phyloP scores from a whole-genome alignment of 2,797 vertebrate genomes.

The Todus mexicanus region DNA sequence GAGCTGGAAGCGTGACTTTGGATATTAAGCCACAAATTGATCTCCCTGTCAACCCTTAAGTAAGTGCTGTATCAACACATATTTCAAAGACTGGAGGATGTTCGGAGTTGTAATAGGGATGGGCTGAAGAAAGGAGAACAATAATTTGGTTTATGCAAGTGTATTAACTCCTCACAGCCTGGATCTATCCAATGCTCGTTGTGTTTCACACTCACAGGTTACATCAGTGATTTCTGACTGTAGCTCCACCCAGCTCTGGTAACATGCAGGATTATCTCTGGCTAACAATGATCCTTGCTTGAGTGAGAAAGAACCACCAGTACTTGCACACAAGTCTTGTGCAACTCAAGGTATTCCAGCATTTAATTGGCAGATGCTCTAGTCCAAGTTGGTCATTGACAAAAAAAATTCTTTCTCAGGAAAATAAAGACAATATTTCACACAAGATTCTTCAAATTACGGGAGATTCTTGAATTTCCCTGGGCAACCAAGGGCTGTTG shows the following conservation, averaged over 20 bases:
- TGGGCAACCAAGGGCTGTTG: background rate
- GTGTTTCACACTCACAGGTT: background rate
- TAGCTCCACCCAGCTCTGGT: background rate
- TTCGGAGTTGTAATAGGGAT: background rate
- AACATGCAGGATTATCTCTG: background rate
- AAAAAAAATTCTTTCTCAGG: background rate
- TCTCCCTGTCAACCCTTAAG: slow-evolving; percentile 20
- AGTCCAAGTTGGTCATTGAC: background rate
- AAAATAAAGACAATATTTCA: background rate
- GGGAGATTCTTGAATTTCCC: background rate
- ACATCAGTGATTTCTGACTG: background rate
- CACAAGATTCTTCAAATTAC: background rate
- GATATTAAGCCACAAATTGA: slow-evolving; percentile 51
- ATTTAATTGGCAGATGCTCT: background rate
- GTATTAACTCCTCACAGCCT: background rate
- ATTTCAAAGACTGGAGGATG: background rate
- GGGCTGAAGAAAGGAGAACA: background rate
- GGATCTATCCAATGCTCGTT: background rate
- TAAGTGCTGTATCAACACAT: slow-evolving; percentile 10
- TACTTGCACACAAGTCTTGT: background rate
- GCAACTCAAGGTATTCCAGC: background rate
- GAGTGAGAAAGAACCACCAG: background rate
- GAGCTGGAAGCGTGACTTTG: background rate
- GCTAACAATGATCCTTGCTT: background rate
- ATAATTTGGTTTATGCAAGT: background rate